Evolutionary conservation across 2,797 vertebrate genomes (phyloP), one percentile per base, ranked within the genome.

Genomic region (Acropternis orthonyx): DNA sequence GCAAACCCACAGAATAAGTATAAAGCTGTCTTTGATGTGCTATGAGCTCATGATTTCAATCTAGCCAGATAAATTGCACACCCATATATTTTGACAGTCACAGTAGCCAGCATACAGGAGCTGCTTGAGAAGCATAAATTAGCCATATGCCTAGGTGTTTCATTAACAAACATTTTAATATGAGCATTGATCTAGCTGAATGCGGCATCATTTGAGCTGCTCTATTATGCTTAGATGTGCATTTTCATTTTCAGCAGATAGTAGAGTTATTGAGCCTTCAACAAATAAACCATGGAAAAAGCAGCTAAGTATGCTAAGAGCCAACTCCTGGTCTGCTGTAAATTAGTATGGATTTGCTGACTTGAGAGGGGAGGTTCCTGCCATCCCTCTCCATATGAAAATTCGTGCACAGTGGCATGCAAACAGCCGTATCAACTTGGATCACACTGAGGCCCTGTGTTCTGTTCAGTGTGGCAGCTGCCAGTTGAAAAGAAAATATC

Each of bases 21-120:
- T 92, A 93, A 95, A 96, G 43, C 78, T 96, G 87, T 92, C 87
- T 92, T 37, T 88, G 83, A 67, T 93, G 73, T 61, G 56, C 73
- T 92, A 14, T 46, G 83, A 95, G 18, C 58, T 85, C 67, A 72
- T 9, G 32, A 96, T 93, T 95, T 94, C 94, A 91, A 94, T 96
- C 96, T 94, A 78, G 39, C 52, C 8, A 12, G 72, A 86, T 91
- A 82, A 97, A 89, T 93, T 94, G 76, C 54, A 85, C 80, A 85
- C 32, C 83, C 56, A 21, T 88, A 9, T 95, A 82, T 94, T 96
- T 95, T 66, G 91, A 46, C 87, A 93, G 81, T 92, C 75, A 91
- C 66, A 91, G 68, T 78, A 78, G 51, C 89, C 80, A 84, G 59
- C 51, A 73, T 94, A 46, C 48, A 79, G 55, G 62, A 94, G 69